Conservation (phyloP, 2,113 vertebrate species). For the Synodontis membranacea region DNA sequence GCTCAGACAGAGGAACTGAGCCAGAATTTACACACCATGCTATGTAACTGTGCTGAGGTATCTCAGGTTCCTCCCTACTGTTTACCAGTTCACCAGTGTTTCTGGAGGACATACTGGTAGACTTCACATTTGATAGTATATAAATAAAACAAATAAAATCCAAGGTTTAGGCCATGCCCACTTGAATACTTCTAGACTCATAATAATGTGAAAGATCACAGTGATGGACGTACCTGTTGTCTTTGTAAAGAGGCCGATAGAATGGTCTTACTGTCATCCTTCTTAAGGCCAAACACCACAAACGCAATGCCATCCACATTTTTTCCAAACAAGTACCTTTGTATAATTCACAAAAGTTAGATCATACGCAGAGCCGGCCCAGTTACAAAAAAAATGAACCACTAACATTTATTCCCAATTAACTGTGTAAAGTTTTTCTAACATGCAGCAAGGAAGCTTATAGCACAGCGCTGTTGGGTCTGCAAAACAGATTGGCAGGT, state of each 20-base stretch:
- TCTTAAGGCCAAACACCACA: constrained; percentile 73
- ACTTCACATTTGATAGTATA: no score
- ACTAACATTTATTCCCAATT: background rate
- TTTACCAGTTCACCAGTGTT: no score
- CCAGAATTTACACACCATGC: background rate
- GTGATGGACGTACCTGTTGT: constrained; percentile 56
- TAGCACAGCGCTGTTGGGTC: background rate
- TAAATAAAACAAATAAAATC: no score
- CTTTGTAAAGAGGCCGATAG: constrained; percentile 71
- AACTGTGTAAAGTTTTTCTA: background rate
- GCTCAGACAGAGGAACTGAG: background rate
- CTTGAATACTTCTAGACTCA: no score
- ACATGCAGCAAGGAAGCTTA: background rate
- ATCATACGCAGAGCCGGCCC: background rate
- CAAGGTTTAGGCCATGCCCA: background rate
- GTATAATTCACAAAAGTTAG: background rate
- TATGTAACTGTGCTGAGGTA: no score
- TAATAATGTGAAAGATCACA: background rate
- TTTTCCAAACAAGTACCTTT: constrained; percentile 76
- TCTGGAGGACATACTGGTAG: no score
- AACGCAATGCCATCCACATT: constrained; percentile 66
- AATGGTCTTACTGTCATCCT: constrained; percentile 57
- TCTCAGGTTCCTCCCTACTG: no score
- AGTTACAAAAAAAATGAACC: background rate
- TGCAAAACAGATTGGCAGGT: background rate